Evolutionary conservation across 1,140 invertebrate genomes (phyloP).

Genomic region (Magallana gigas): DNA sequence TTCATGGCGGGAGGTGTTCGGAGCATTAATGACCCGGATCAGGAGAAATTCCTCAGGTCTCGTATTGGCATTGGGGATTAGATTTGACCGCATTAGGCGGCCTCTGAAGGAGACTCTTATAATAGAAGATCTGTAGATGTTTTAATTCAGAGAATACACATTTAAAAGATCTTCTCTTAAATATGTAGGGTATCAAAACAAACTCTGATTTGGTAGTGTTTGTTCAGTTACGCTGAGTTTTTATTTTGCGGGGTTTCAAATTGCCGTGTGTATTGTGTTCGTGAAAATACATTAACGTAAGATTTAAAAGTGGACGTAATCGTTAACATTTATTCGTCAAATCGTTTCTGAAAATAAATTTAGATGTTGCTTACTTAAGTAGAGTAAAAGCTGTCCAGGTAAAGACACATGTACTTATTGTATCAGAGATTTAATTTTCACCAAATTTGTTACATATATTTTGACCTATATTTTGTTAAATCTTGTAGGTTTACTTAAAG

Average conservation of each 20-base stretch:
- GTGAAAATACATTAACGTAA: neutral
- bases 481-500: too few relatives aligned
- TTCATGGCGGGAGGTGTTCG: slow-evolving; percentile 69
- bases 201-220: neutral
- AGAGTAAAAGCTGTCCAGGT: too few relatives aligned
- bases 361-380: too few relatives aligned
- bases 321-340: neutral
- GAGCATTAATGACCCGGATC: slow-evolving; percentile 68
- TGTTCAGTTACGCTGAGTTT: neutral
- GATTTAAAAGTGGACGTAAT: neutral
- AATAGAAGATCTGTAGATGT: neutral
- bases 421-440: too few relatives aligned
- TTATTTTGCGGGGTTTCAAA: neutral
- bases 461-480: too few relatives aligned
- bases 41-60: slow-evolving; percentile 68
- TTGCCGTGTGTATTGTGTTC: neutral
- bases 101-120: neutral
- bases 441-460: too few relatives aligned
- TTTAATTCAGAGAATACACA: neutral
- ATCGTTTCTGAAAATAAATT: neutral
- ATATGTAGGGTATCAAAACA: slow-evolving; percentile 23
- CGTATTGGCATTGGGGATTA: slow-evolving; percentile 16
- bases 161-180: neutral
- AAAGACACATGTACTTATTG: too few relatives aligned
- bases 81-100: neutral